These are phyloP conservation scores for Serranus cabrilla DNA, from an alignment of 2,797 vertebrate genomes.

Conservation along the genomic window DNA sequence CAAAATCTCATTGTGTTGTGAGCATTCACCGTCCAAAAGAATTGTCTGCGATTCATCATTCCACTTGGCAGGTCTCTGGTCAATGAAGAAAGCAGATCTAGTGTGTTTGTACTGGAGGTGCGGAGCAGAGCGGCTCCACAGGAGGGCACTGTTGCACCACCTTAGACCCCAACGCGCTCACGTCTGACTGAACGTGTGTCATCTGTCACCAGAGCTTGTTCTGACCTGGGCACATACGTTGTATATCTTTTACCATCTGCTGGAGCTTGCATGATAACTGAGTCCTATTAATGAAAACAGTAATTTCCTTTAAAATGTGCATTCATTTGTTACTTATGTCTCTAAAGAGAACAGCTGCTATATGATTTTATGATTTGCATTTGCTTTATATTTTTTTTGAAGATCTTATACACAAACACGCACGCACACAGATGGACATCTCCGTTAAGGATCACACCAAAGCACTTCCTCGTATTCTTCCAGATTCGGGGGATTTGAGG, in stretches of 20 bases:
- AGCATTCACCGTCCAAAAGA: not conserved
- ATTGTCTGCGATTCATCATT: not conserved
- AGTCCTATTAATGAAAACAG: not conserved
- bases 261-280: not conserved
- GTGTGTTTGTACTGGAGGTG: not conserved
- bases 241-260: conserved; percentile 12
- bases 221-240: not conserved
- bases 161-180: not conserved
- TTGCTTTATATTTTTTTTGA: not conserved
- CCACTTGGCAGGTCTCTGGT: conserved; percentile 1
- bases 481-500: conserved; percentile 71
- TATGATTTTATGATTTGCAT: conserved; percentile 26
- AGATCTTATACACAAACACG: conserved; percentile 26
- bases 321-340: conserved; percentile 13
- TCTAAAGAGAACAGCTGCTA: conserved; percentile 13
- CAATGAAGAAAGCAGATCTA: not conserved
- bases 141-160: conserved; percentile 75
- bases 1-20: not conserved
- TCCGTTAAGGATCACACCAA: conserved; percentile 58
- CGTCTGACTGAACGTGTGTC: not conserved
- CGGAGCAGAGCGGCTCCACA: conserved; percentile 51
- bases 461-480: conserved; percentile 55
- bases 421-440: conserved; percentile 65
- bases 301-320: not conserved
- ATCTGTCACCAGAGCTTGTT: not conserved